Base-by-base conservation (phyloP, 2,113 vertebrate genomes). In the Odontesthes bonariensis region DNA sequence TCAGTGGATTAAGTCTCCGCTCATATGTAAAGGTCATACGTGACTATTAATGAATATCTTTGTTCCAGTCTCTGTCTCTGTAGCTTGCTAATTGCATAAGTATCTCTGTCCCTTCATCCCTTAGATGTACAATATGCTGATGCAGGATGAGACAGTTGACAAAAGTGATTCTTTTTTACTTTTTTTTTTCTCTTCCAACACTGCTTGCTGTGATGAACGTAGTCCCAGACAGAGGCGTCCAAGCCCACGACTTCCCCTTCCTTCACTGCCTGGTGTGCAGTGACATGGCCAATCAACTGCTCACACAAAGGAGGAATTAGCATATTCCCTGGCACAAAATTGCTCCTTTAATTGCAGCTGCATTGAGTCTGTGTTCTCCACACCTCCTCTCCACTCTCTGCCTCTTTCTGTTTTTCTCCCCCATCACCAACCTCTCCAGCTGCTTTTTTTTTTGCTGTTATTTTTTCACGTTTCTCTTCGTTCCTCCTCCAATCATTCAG, bases 291-390 rank as follows among this genome's bases (percentile, higher is more conserved):
- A 92, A 89, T 92, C 89, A 89, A 83, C 77, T 68, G 72, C 88
- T 88, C 83, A 66, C 81, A 90, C 90, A 91, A 91, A 90, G 83
- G 62, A 79, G 57, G 64, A 86, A 92, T 93, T 92, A 88, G 59
- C 90, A 92, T 91, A 90, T 89, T 91, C 77, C 78, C 75, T 87
- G 91, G 88, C 90, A 92, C 85, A 83, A 91, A 89, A 90, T 79
- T 19, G 16, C 86, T 79, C 49, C 81, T 87, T 88, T 92, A 92
- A 91, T 88, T 91, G 89, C 87, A 88, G 83, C 91, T 85, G 85
- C 82, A 77, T 76, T 46, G 63, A 82, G 77, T 65, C 71, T 56
- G 55, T 81, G 75, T 86, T 83, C 83, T 78, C 73, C 75, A 84
- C 86, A 65, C 75, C 71, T 84, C 76, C 69, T 84, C 65, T 40